These are phyloP conservation scores for Eidolon dupreanum DNA, from an alignment of 2,797 vertebrate species.

Conservation along the genomic window DNA sequence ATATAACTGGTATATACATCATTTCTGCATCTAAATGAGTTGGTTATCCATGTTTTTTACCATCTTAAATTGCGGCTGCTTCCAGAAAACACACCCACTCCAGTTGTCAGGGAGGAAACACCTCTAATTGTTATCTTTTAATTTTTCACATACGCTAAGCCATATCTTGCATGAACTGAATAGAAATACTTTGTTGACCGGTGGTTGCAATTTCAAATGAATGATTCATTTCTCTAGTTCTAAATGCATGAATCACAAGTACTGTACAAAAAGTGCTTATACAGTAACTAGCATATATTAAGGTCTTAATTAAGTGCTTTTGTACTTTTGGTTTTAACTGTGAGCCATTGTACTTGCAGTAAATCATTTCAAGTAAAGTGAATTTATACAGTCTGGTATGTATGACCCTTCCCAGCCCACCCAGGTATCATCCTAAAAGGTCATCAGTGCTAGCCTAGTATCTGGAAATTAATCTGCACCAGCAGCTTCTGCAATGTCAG, in stretches of 20 bases:
- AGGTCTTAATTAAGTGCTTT: neutral
- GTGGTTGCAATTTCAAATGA: neutral
- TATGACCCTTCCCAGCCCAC: neutral
- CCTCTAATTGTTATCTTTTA: neutral
- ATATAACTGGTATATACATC: neutral
- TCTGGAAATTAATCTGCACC: neutral
- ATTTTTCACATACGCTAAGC: neutral
- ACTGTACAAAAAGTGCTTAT: neutral
- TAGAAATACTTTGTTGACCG: neutral
- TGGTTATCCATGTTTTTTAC: neutral
- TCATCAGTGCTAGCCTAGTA: fast-evolving
- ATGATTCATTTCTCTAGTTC: neutral
- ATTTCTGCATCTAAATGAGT: neutral
- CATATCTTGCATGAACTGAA: neutral
- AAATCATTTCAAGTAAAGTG: neutral
- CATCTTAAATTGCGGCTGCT: neutral
- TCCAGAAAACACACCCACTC: neutral
- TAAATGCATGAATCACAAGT: neutral
- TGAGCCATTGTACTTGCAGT: neutral
- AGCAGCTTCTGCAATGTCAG: neutral
- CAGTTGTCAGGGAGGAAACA: neutral
- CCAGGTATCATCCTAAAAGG: neutral
- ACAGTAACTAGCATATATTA: neutral
- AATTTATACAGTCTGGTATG: neutral
- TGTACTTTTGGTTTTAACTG: neutral